Conservation (phyloP, 2,113 vertebrate genomes). For the Hylia prasina region DNA sequence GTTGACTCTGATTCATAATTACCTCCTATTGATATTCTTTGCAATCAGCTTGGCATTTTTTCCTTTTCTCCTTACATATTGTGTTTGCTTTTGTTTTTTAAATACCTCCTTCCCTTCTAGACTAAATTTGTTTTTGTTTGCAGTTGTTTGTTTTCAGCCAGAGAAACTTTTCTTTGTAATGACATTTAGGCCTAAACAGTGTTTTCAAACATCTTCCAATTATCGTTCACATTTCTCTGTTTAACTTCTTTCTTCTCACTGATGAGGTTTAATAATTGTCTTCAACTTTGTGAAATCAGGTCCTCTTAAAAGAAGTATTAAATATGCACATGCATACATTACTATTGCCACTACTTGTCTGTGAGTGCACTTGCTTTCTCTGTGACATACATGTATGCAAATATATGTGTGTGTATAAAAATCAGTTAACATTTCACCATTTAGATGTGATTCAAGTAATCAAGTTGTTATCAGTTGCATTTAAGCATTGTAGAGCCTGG, state of each 20-base stretch:
- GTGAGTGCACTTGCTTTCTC: background rate
- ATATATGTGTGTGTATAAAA: background rate
- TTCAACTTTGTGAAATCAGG: background rate
- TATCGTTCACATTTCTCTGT: background rate
- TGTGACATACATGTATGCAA: rapidly evolving
- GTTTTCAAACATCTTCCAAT: background rate
- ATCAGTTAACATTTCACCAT: background rate
- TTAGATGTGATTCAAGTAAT: background rate
- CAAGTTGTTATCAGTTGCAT: background rate
- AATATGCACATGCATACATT: rapidly evolving
- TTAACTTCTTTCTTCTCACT: background rate
- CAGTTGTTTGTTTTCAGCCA: constrained; percentile 6
- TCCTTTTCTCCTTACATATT: background rate
- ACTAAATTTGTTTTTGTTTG: constrained; percentile 27
- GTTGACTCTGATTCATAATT: constrained; percentile 32
- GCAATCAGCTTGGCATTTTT: constrained; percentile 46
- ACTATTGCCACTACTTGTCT: background rate
- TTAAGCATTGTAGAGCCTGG: background rate
- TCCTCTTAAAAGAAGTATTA: background rate
- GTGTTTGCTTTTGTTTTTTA: constrained; percentile 39
- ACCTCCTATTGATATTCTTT: constrained; percentile 59
- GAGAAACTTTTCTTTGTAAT: background rate
- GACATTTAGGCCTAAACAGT: background rate
- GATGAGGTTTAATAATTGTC: background rate
- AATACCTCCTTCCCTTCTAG: constrained; percentile 1